Evolutionary conservation across 2,797 vertebrate genomes (phyloP), one percentile per base, ranked within the genome.

Genomic region (Anguilla anguilla): DNA sequence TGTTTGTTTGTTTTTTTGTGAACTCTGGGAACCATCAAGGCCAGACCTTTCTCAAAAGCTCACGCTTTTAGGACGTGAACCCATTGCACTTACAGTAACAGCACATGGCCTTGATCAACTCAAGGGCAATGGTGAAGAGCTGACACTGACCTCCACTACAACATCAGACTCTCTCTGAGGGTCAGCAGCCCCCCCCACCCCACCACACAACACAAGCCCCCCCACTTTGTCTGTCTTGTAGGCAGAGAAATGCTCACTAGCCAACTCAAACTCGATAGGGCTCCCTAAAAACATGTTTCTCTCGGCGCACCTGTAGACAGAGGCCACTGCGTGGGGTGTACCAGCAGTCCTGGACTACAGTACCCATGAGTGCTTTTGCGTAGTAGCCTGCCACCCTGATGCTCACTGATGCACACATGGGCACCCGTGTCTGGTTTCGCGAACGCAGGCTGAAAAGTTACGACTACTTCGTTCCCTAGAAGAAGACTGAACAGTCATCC

Each of bases 401-500:
- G 13, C 35, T 17, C 72, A 77, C 72, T 77, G 31, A 77, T 74
- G n/a, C 69, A 74, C 69, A 72, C 69, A 2, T 28, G 69, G n/a
- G 1, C 57, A 61, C 57, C 57, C 31, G 31, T 74, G 28, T 74
- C 35, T 13, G 35, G 28, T 74, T 74, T 13, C 69, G 35, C 28
- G 28, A 13, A 74, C 74, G 69, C 28, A 74, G 31, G 69, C 31
- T 9, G 3, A 74, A 35, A 74, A 31, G 31, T 31, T 11, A 5
- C 35, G 28, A 74, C 69, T 25, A 4, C 15, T 74, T 74, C 11
- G 9, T 25, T 46, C 43, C 19, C 17, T 3, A 55, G 46, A 88
- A 90, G 84, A 55, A 84, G 87, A 46, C 84, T 88, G 49, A 55
- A 59, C 55, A 46, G 59, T 83, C 82, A 88, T 74, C 90, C 77